phyloP scores from a whole-genome alignment of 2,888 invertebrate species.

The Chrysolina americana region DNA sequence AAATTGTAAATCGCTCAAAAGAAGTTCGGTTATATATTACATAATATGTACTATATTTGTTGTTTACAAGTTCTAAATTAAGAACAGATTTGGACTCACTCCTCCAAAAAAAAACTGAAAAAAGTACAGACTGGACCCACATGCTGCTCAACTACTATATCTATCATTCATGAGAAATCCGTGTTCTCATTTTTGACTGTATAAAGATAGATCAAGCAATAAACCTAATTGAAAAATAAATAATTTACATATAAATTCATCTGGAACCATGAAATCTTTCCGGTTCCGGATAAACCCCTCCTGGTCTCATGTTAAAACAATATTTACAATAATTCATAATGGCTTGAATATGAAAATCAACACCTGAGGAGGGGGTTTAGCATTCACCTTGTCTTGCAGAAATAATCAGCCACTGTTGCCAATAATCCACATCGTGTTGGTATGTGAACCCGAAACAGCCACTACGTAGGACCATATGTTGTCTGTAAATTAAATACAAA shows the following conservation, averaged over 20 bases:
- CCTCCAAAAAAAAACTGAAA: neutral
- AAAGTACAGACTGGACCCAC: neutral
- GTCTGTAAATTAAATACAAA: neutral
- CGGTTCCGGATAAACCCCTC: neutral
- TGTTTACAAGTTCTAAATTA: neutral
- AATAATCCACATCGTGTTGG: neutral
- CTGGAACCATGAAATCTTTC: neutral
- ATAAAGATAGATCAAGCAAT: neutral
- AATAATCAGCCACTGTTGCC: neutral
- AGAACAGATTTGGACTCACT: neutral
- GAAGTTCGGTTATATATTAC: too few relatives aligned
- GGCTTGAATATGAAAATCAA: neutral
- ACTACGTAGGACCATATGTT: neutral
- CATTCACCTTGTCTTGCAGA: neutral
- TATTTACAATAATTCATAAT: slow-evolving; percentile 9
- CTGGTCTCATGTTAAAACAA: neutral
- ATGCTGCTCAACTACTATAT: neutral
- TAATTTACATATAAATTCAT: neutral
- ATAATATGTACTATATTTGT: neutral
- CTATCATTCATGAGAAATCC: neutral
- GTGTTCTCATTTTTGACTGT: neutral
- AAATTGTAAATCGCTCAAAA: too few relatives aligned
- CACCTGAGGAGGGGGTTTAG: neutral
- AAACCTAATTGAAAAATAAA: neutral
- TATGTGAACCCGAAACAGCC: neutral